Base-by-base conservation (phyloP, 92 coral and sea anemone species). In the Porites evermanni region DNA sequence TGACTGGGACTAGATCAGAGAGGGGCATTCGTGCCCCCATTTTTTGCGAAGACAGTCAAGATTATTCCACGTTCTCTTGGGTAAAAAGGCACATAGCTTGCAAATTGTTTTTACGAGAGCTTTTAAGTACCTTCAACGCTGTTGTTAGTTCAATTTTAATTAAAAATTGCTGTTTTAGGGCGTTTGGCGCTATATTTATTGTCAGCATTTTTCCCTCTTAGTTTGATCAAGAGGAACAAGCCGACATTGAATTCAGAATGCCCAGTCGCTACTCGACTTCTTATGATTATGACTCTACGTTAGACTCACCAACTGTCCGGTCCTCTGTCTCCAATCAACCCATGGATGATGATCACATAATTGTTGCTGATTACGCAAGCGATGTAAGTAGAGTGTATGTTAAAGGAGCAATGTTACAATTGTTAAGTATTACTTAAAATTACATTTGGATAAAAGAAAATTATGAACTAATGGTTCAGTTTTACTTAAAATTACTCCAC, bases 261-360 rank as follows among this genome's bases (percentile, higher is more conserved):
- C 95, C 90, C 59, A 86, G 83, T 74, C 96, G 98, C 84, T 90
- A 82, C 86, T 95, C 98, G 3, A 87, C 69, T 59, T 92, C 84
- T 44, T 93, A 81, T 50, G 98, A 95, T 86, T 88, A 90, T 80
- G 98, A 95, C 66, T 86, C 98, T 26, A 86, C 88, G 65, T 80
- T 81, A 44, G 98, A 95, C 80, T 95, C 98, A 5, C 98, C 98
- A 26, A 95, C 98, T 60, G 77, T 89, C 73, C 94, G 96, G 11
- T 95, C 96, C 47, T 90, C 94, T 5, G 69, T 80, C 53, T 95
- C 98, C 20, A 77, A 88, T 13, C 95, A 91, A 73, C 96, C 91
- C 18, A 75, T 92, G 19, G 98, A 95, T 0, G 97, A 94, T 29
- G 98, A 95, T 8, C 70, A 85, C 82, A 70, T 76, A 7, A 74